Evolutionary conservation across 1,140 invertebrate species (phyloP).

Genomic region (Neodiprion fabricii): DNA sequence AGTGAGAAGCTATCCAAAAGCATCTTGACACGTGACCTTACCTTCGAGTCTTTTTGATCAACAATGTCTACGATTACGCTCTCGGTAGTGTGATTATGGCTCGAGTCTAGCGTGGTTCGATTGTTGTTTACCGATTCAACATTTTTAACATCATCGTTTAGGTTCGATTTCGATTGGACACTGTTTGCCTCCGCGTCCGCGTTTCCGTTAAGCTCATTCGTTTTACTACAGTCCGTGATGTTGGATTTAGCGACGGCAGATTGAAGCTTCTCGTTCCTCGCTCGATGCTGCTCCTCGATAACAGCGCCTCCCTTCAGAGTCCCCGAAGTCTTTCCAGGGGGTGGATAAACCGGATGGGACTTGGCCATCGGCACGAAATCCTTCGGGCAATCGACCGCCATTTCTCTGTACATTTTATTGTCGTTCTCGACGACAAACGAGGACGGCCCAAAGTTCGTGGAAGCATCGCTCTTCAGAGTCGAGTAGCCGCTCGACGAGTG

Average conservation of each 20-base stretch:
- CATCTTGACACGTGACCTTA: conserved; percentile 55
- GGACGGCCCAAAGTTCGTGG: conserved; percentile 53
- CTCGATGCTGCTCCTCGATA: conserved; percentile 14
- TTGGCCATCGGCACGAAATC: conserved; percentile 78
- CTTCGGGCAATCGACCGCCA: conserved; percentile 78
- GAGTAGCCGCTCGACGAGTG: conserved; percentile 58
- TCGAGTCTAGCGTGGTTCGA: neutral
- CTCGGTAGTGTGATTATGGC: conserved; percentile 28
- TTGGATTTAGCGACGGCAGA: too few relatives aligned
- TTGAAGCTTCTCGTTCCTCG: conserved; percentile 12
- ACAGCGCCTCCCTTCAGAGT: conserved; percentile 42
- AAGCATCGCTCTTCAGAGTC: conserved; percentile 59
- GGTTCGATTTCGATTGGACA: too few relatives aligned
- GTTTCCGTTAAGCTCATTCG: neutral
- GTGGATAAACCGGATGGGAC: conserved; percentile 77
- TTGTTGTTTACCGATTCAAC: conserved; percentile 18
- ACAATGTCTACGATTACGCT: conserved; percentile 33
- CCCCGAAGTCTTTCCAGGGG: conserved; percentile 54
- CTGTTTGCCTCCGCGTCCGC: neutral
- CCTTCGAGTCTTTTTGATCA: conserved; percentile 52
- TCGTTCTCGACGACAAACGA: conserved; percentile 55
- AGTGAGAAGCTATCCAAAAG: conserved; percentile 47
- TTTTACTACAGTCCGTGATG: conserved; percentile 5
- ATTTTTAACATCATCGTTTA: conserved; percentile 10
- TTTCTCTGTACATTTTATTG: conserved; percentile 65